phyloP scores from a whole-genome alignment of 2,113 vertebrate genomes.

The Pithys albifrons region DNA sequence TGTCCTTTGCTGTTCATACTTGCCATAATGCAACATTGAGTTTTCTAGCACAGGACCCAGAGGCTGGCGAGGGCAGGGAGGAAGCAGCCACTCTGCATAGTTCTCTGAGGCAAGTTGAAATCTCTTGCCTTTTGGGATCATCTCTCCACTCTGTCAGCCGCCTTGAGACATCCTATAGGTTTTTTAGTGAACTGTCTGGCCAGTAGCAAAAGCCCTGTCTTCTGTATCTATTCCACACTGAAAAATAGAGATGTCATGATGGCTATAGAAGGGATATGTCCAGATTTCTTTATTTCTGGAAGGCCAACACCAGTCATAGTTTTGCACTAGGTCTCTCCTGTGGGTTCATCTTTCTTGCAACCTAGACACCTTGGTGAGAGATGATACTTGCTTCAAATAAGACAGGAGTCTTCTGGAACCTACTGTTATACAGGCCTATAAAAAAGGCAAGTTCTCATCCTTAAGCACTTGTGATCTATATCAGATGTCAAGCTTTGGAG shows the following conservation, averaged over 20 bases:
- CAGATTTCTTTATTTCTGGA: background rate
- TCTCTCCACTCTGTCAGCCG: background rate
- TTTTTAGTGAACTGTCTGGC: background rate
- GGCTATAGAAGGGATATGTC: background rate
- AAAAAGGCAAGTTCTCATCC: background rate
- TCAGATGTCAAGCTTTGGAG: background rate
- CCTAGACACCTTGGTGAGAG: background rate
- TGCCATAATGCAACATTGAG: background rate
- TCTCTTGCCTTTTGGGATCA: background rate
- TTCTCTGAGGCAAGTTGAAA: background rate
- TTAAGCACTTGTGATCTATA: background rate
- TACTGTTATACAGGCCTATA: background rate
- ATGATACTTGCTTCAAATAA: background rate
- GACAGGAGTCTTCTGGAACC: background rate
- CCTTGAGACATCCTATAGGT: background rate
- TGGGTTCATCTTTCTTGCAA: background rate
- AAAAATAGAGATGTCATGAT: background rate
- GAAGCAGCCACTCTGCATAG: accelerated
- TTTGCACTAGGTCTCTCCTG: background rate
- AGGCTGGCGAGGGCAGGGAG: accelerated
- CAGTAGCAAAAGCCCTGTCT: background rate
- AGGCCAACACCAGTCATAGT: background rate
- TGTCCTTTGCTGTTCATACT: background rate
- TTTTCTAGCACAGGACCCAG: background rate
- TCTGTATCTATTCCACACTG: background rate